Base-by-base conservation (phyloP, 30 jellyfish, hydroid and myxozoan species). In the Chironex yamaguchii region DNA sequence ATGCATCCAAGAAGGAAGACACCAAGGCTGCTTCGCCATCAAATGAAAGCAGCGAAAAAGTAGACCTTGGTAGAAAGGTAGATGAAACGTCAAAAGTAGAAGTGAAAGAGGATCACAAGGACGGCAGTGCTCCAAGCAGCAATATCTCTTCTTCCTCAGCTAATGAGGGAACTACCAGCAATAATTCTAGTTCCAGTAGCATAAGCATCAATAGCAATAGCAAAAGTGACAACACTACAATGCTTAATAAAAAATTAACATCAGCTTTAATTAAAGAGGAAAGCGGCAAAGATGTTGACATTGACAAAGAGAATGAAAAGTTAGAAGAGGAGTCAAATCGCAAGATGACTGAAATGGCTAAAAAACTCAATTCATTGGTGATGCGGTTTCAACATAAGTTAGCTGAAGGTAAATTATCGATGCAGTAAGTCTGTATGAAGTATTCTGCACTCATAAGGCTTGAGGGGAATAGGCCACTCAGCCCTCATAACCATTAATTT, bases 261-360 rank as follows among this genome's bases (percentile, higher is more conserved):
- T 67, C 81, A 23, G 67, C 69, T 6, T 11, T 14, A 12, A 9
- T 17, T 9, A 23, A 23, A 12, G 29, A 75, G 25, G 25, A 21
- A 12, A 32, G n/a, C 11, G 90, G 20, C 13, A 64, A 26, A 3
- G 50, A 64, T 27, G 78, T 31, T 22, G 86, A 26, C 74, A 69
- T 62, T 23, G 98, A 62, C 20, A 68, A 79, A 32, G 90, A 33
- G 32, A 81, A 92, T 69, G 86, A 88, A 12, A 67, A 63, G 14
- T 58, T 63, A 17, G 98, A 92, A 28, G 98, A 86, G 52, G 91
- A 81, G 34, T 91, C 99, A 13, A 96, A 94, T 23, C 89, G 84
- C 36, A 86, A 94, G 53, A 88, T 94, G 97, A 96, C 86, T 12
- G 97, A 85, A 14, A 94, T 94, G 99, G 99, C 99, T 0, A 94